phyloP scores from a whole-genome alignment of 2,113 vertebrate genomes.

The Rhinolophus sinicus region DNA sequence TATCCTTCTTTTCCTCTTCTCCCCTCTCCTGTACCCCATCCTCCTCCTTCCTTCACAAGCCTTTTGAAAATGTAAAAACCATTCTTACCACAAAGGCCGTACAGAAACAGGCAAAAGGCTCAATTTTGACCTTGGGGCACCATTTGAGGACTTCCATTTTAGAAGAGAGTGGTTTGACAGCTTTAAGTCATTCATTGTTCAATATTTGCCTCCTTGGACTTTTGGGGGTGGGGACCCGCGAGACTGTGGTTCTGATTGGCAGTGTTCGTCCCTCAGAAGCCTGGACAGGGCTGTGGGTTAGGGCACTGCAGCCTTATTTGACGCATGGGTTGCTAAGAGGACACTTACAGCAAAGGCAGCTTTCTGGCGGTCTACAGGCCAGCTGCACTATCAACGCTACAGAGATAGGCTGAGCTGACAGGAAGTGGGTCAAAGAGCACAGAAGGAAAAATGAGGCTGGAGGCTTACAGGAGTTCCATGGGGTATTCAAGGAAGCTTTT shows the following conservation, averaged over 20 bases:
- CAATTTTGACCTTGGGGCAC: not conserved
- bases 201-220: not conserved
- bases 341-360: not conserved
- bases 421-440: not conserved
- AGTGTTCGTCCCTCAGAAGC: not conserved
- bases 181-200: not conserved
- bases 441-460: not conserved
- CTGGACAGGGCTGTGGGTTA: not conserved
- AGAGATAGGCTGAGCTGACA: not conserved
- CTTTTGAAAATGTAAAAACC: not conserved
- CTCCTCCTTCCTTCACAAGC: not conserved
- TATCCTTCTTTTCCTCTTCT: not conserved
- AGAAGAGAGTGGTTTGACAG: not conserved
- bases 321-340: fast-evolving
- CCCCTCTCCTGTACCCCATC: not conserved
- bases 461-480: not conserved
- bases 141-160: not conserved
- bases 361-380: not conserved
- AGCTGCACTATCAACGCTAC: not conserved
- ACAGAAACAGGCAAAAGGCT: not conserved
- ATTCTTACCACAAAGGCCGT: not conserved
- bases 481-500: not conserved
- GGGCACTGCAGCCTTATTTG: not conserved
- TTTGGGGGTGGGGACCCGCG: not conserved
- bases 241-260: not conserved